Evolutionary conservation across 2,888 invertebrate species (phyloP), one percentile per base, ranked within the genome.

Genomic region (Himalopsyche japonica): DNA sequence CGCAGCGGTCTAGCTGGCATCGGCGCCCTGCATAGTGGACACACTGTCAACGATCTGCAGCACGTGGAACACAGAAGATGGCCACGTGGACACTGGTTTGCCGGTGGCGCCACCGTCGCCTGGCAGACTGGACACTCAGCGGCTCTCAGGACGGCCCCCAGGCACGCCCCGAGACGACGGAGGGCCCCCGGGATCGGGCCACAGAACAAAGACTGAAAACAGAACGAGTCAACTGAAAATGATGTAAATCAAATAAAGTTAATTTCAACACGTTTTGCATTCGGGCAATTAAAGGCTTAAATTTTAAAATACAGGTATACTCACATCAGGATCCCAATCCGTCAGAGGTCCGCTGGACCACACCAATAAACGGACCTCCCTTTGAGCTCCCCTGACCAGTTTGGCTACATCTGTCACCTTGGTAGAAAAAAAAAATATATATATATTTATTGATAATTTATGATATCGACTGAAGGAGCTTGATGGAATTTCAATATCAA

Each of bases 11-110:
- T 43, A 12, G 76, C 34, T n/a, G 64, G 57, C 70, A 84, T 76
- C n/a, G 85, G 79, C 24, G 84, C 81, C 15, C 87, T 79, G 76
- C 87, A 87, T 47, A 87, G 80, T n/a, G 87, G 87, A 34, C 87
- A 87, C 8, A 77, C 83, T 49, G 83, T 34, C 76, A 83, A 43
- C 24, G 79, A 48, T 7, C 49, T 77, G 30, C 86, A 57, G 81
- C 87, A 87, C 5, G 83, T 77, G 4, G 82, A 82, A 70, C 87
- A 87, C 10, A 86, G 82, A 7, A 86, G 77, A 70, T 87, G 87
- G 34, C 87, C 87, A n/a, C 86, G 80, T 34, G 87, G 80, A 47
- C 87, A 87, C 79, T 85, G 84, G 18, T 64, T 76, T 12, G 86
- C 86, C 5, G 87, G 87, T 8, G 87, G 85, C 4, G 82, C 47